phyloP scores from a whole-genome alignment of 1,140 invertebrate species.

The Neotoxoptera formosana region DNA sequence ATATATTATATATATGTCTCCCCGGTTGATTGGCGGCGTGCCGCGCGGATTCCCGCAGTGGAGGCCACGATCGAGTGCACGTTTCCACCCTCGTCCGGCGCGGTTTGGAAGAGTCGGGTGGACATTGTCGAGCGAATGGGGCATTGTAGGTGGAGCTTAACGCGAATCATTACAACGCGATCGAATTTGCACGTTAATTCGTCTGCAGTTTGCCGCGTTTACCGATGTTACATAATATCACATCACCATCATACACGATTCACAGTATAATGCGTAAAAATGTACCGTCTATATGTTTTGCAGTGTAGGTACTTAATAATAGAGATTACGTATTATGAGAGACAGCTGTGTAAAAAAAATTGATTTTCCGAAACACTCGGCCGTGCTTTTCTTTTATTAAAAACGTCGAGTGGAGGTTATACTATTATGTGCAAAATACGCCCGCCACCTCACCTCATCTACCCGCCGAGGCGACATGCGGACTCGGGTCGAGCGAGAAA shows the following conservation, averaged over 20 bases:
- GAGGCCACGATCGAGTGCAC: neutral
- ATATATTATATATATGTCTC: too few species aligned
- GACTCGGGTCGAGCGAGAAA: neutral
- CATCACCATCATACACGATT: neutral
- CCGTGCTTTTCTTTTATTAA: neutral
- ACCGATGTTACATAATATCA: neutral
- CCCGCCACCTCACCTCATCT: neutral
- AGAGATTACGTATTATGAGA: neutral
- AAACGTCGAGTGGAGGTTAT: neutral
- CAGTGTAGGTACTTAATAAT: neutral
- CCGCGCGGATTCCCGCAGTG: neutral
- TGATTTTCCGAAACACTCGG: neutral
- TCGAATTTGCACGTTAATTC: neutral
- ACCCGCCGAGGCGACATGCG: neutral
- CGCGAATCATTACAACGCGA: neutral
- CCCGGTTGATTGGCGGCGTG: neutral
- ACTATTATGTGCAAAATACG: neutral
- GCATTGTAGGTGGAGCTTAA: neutral
- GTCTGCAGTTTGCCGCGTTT: neutral
- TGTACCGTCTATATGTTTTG: neutral
- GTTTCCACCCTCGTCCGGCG: neutral
- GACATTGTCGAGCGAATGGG: neutral
- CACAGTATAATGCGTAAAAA: neutral
- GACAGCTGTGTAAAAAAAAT: neutral
- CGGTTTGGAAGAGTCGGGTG: neutral